phyloP scores from a whole-genome alignment of 1,140 invertebrate genomes.

The Papilio aristodemus region DNA sequence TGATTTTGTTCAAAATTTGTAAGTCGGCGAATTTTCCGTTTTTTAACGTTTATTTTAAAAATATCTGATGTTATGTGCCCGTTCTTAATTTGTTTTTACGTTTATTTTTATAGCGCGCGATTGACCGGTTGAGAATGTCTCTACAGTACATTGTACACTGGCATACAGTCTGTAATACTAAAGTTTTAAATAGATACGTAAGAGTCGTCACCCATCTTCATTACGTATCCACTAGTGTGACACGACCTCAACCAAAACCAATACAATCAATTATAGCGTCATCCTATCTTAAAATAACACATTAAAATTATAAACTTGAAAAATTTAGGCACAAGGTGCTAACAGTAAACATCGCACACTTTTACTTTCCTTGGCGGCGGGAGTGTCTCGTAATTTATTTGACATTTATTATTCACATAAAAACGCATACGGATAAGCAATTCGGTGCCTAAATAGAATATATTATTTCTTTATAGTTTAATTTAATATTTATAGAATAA shows the following conservation, averaged over 20 bases:
- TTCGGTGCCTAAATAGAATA: background rate
- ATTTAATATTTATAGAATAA: background rate
- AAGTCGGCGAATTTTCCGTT: too few relatives aligned
- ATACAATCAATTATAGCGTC: too few relatives aligned
- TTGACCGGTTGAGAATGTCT: constrained; percentile 16
- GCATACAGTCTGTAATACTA: background rate
- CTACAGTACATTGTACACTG: background rate
- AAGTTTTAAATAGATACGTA: constrained; percentile 14
- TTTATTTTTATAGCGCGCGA: constrained; percentile 6
- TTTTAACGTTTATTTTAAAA: too few relatives aligned
- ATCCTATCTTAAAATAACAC: too few relatives aligned
- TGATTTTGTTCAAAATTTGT: too few relatives aligned
- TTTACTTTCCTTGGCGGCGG: constrained; percentile 19
- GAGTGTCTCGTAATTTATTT: constrained; percentile 11
- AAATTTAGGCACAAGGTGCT: too few relatives aligned
- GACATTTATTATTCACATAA: background rate
- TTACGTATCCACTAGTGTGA: background rate
- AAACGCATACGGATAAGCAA: background rate
- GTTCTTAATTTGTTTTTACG: background rate
- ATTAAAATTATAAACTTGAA: too few relatives aligned
- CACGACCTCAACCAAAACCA: background rate
- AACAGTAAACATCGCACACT: constrained; percentile 8
- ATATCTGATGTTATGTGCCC: too few relatives aligned
- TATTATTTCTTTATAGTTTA: background rate
- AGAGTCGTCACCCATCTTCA: background rate